Evolutionary conservation across 2,888 invertebrate species (phyloP), one percentile per base, ranked within the genome.

Genomic region (Miltochrista miniata): DNA sequence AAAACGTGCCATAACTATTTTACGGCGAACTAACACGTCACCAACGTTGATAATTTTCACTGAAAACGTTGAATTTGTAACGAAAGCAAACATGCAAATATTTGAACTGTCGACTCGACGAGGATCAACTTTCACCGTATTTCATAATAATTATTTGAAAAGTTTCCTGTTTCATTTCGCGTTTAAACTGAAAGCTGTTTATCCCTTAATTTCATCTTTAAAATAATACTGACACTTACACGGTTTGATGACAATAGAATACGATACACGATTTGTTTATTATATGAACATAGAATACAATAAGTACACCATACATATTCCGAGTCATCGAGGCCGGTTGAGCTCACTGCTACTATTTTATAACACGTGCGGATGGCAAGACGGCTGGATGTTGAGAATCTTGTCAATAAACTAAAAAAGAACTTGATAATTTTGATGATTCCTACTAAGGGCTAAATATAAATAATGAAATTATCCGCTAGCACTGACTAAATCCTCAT

Each of bases 141-240:
- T 79, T 79, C 74, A 79, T 63, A 73, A 72, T 77, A 79, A 79
- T 76, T 79, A 74, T 79, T 75, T 75, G 70, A 62, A 74, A 78
- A 79, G 74, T 79, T 80, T 69, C 62, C 64, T 61, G 61, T 69
- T 74, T 72, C 70, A 68, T 72, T 76, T 68, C 71, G 61, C 70
- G 71, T 75, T 70, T 70, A 65, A 59, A 51, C 60, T 63, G 46
- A 46, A 57, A 54, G 63, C 58, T 61, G 59, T 66, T 63, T 66
- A 51, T 55, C 56, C 57, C 56, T 51, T 68, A 31, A 64, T 60
- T 72, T 57, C 47, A 43, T 63, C 60, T 64, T 72, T 70, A 59
- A 70, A 76, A 72, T 72, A 70, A 72, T 70, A 75, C 69, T 76
- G 70, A 70, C 64, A 63, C 54, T 68, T 68, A 70, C 68, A 62